phyloP scores from a whole-genome alignment of 2,888 invertebrate species.

The Dryadula phaetusa region DNA sequence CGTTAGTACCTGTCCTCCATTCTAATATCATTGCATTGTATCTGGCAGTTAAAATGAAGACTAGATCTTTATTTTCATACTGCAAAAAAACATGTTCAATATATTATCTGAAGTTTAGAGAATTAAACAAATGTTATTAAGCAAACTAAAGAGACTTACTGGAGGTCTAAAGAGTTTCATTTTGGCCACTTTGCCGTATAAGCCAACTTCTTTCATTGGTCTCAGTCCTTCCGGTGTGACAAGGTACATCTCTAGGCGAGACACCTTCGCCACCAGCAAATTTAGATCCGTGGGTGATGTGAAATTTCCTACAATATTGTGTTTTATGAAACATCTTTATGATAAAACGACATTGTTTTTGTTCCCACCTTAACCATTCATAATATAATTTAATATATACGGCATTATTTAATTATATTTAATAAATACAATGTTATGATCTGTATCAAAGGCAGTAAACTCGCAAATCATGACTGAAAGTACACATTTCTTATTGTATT shows the following conservation, averaged over 20 bases:
- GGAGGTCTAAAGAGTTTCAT: slow-evolving; percentile 97
- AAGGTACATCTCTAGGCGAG: slow-evolving; percentile 96
- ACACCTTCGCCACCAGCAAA: slow-evolving; percentile 97
- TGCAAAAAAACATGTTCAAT: slow-evolving; percentile 70
- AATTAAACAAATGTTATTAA: background rate
- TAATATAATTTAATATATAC: background rate
- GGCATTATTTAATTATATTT: background rate
- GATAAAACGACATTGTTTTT: background rate
- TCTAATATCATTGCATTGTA: slow-evolving; percentile 99
- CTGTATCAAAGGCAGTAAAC: background rate
- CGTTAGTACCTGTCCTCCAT: slow-evolving; percentile 88
- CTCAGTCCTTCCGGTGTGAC: slow-evolving; percentile 98
- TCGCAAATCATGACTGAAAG: background rate
- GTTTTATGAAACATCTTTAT: background rate
- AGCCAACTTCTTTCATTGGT: slow-evolving; percentile 96
- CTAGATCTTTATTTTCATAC: slow-evolving; percentile 95
- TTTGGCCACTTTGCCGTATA: slow-evolving; percentile 97
- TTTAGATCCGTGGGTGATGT: slow-evolving; percentile 97
- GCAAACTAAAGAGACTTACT: slow-evolving; percentile 75
- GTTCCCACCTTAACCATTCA: background rate
- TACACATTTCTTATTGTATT: slow-evolving; percentile 8
- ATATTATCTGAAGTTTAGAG: background rate
- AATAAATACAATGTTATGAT: background rate
- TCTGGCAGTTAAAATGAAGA: slow-evolving; percentile 96
- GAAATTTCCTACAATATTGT: slow-evolving; percentile 91